These are phyloP conservation scores for Ispidina lecontei DNA, from an alignment of 2,797 vertebrate genomes.

Conservation along the genomic window DNA sequence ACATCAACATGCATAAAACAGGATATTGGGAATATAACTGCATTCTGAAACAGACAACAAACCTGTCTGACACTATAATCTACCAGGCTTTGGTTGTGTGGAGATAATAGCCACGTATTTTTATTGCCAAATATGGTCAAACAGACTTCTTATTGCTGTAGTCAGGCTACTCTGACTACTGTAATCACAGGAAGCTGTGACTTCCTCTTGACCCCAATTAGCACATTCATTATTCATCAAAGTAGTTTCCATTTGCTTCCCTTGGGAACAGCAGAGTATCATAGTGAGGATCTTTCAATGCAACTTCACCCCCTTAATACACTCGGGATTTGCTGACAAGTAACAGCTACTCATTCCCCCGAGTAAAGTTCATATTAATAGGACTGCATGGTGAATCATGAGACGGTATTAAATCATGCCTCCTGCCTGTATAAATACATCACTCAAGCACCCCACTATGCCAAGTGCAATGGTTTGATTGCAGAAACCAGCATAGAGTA, in stretches of 20 bases:
- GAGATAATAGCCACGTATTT: background rate
- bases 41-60: background rate
- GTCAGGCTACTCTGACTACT: background rate
- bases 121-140: background rate
- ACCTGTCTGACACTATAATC: background rate
- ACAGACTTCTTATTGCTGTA: background rate
- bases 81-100: background rate
- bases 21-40: background rate
- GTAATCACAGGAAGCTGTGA: slow-evolving; percentile 23
- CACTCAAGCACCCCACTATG: slow-evolving; percentile 20
- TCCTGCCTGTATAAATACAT: slow-evolving; percentile 53
- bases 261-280: slow-evolving; percentile 24
- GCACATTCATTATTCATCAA: slow-evolving; percentile 53
- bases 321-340: slow-evolving; percentile 44
- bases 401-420: slow-evolving; percentile 43
- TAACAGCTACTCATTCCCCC: slow-evolving; percentile 46
- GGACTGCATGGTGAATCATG: slow-evolving; percentile 40
- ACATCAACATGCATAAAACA: background rate
- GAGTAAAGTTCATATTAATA: slow-evolving; percentile 57
- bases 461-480: background rate
- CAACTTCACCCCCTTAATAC: slow-evolving; percentile 41
- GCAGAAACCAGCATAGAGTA: slow-evolving; percentile 35
- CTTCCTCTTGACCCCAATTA: slow-evolving; percentile 52
- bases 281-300: slow-evolving; percentile 33
- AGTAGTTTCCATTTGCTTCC: slow-evolving; percentile 27